phyloP scores from a whole-genome alignment of 2,888 invertebrate genomes.

The Troglohyphantes excavatus region DNA sequence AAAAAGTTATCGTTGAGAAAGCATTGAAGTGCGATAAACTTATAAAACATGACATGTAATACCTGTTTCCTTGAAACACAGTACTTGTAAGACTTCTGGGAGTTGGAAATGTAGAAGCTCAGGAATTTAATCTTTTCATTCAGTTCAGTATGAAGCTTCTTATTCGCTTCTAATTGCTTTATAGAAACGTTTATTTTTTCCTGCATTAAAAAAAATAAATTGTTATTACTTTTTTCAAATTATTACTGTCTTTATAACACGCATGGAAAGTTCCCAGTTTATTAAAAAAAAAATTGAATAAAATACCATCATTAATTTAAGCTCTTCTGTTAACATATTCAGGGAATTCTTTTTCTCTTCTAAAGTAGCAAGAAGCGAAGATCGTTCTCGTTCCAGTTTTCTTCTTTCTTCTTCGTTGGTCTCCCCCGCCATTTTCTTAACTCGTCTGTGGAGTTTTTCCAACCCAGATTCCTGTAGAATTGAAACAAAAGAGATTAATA shows the following conservation, averaged over 20 bases:
- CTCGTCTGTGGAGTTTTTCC: conserved; percentile 51
- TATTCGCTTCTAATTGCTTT: conserved; percentile 47
- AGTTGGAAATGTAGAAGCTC: conserved; percentile 60
- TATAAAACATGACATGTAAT: too few species aligned
- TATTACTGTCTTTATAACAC: too few species aligned
- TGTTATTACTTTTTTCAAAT: too few species aligned
- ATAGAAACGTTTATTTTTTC: conserved; percentile 56
- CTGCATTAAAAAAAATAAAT: conserved; percentile 35
- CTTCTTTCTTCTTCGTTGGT: conserved; percentile 66
- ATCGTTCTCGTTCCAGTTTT: conserved; percentile 49
- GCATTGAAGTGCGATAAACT: too few species aligned
- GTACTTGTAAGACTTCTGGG: conserved; percentile 53
- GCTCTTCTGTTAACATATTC: conserved; percentile 57
- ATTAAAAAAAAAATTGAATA: too few species aligned
- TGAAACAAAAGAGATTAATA: too few species aligned
- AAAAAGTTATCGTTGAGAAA: too few species aligned
- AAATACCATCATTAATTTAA: conserved; percentile 67
- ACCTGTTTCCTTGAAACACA: conserved; percentile 68
- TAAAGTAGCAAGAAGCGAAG: conserved; percentile 30
- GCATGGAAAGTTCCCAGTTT: too few species aligned
- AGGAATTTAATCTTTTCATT: conserved; percentile 55
- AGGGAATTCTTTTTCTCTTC: conserved; percentile 52
- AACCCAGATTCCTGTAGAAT: conserved; percentile 57
- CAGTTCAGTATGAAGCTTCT: conserved; percentile 49
- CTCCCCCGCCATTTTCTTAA: conserved; percentile 65